A percentile compares a stretch with the other conserved stretches of the same genome.
These are phyloP conservation scores for Didymodactylos carnosus DNA, from an alignment of 2,888 invertebrate genomes.

Conservation along the genomic window DNA sequence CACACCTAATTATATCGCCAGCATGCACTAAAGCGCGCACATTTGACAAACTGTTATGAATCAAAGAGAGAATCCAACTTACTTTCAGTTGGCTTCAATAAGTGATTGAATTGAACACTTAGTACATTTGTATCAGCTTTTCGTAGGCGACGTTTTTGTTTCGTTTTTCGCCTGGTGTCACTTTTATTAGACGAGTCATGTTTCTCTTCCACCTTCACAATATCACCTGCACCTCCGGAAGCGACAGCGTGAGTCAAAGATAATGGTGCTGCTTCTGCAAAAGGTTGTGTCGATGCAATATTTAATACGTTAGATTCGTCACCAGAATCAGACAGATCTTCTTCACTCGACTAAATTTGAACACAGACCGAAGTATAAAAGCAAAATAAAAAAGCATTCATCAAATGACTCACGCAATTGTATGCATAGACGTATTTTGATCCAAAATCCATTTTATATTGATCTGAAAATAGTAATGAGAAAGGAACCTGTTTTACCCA, in stretches of 20 bases:
- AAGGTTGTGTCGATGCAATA: background rate
- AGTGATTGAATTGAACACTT: constrained; percentile 3
- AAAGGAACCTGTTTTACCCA: too few species aligned
- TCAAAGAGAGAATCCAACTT: background rate
- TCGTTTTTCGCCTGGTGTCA: background rate
- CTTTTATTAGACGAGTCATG: too few species aligned
- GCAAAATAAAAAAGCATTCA: too few species aligned
- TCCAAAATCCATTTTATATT: background rate
- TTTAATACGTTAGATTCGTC: background rate
- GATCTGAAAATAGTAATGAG: too few species aligned
- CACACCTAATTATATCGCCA: constrained; percentile 25
- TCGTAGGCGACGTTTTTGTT: background rate
- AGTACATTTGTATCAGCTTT: constrained; percentile 10
- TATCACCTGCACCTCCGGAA: too few species aligned
- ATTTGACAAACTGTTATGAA: background rate
- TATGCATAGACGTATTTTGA: background rate
- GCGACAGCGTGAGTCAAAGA: too few species aligned
- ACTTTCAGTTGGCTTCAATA: background rate
- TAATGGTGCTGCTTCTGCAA: background rate
- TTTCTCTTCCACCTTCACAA: too few species aligned
- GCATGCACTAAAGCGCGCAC: background rate
- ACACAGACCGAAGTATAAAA: too few species aligned
- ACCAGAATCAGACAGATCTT: background rate
- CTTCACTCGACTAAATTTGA: background rate
- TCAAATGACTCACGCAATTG: too few species aligned